phyloP scores from a whole-genome alignment of 2,888 invertebrate genomes.

The Cheilosia variabilis region DNA sequence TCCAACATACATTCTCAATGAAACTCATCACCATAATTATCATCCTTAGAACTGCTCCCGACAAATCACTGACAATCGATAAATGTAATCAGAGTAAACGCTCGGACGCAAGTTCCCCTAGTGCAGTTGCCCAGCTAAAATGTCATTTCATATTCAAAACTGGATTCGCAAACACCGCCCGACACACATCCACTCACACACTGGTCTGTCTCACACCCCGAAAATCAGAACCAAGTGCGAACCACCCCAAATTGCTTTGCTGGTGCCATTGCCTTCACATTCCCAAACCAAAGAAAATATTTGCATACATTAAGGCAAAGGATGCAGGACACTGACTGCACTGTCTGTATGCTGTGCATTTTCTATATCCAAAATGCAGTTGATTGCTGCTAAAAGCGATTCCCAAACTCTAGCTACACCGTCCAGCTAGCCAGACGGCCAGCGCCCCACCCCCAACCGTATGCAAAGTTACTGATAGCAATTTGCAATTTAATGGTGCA shows the following conservation, averaged over 20 bases:
- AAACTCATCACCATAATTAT: conserved; percentile 31
- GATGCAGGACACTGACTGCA: conserved; percentile 42
- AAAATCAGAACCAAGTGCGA: conserved; percentile 65
- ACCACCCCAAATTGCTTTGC: conserved; percentile 3
- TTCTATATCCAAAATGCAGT: conserved; percentile 60
- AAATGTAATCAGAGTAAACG: conserved; percentile 48
- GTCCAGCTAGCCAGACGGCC: conserved; percentile 31
- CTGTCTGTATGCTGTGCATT: conserved; percentile 36
- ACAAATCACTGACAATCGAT: conserved; percentile 58
- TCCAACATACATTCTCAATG: not conserved
- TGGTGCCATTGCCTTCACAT: not conserved
- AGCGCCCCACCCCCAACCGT: conserved; percentile 58
- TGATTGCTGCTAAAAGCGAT: conserved; percentile 69
- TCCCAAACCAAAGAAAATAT: conserved; percentile 38
- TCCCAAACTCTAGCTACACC: conserved; percentile 20
- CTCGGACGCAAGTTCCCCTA: not conserved
- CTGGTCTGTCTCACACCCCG: conserved; percentile 71
- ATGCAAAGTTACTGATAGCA: conserved; percentile 83
- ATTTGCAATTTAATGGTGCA: conserved; percentile 83
- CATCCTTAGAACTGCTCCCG: conserved; percentile 26
- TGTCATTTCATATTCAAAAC: conserved; percentile 69
- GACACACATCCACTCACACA: conserved; percentile 70
- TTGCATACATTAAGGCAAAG: conserved; percentile 60
- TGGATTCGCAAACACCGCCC: conserved; percentile 31
- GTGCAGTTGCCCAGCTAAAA: conserved; percentile 33